Evolutionary conservation across 2,113 vertebrate species (phyloP).

Genomic region (Semicossyphus pulcher): DNA sequence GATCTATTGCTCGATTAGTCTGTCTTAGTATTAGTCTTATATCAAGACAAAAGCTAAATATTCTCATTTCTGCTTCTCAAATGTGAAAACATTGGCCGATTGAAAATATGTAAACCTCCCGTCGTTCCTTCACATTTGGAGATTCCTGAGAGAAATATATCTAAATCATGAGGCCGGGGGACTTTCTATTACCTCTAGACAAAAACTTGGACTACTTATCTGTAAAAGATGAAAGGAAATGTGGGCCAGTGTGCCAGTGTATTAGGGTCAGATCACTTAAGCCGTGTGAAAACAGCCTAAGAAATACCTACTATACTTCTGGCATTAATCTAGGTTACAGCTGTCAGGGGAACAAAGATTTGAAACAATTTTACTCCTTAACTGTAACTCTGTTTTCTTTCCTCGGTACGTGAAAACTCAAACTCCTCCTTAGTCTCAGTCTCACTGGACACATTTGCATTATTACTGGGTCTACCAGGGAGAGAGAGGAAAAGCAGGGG

Average conservation of each 20-base stretch:
- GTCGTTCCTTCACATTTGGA: conserved; percentile 2
- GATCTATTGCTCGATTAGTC: no score
- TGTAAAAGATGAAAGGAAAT: no score
- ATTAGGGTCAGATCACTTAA: conserved; percentile 5
- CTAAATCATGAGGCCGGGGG: no score
- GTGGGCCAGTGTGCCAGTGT: no score
- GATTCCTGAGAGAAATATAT: conserved; percentile 5
- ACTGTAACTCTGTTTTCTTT: conserved; percentile 39
- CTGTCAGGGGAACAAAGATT: conserved; percentile 46
- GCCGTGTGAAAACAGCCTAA: conserved; percentile 43
- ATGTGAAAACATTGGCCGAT: no score
- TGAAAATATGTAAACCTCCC: no score
- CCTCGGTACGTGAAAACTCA: conserved; percentile 12
- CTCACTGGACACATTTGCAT: conserved; percentile 54
- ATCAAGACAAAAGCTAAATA: no score
- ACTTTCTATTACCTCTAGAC: no score
- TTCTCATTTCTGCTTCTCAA: no score
- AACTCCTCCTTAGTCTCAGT: conserved; percentile 23
- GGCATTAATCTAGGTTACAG: conserved; percentile 37
- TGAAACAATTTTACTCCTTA: conserved; percentile 28
- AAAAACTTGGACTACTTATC: no score
- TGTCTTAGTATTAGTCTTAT: no score
- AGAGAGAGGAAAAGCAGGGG: conserved; percentile 1
- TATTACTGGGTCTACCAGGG: conserved; percentile 33
- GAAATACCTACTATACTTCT: conserved; percentile 20